Conservation (phyloP, 2,888 invertebrate genomes). For the Drosophila macrothrix region DNA sequence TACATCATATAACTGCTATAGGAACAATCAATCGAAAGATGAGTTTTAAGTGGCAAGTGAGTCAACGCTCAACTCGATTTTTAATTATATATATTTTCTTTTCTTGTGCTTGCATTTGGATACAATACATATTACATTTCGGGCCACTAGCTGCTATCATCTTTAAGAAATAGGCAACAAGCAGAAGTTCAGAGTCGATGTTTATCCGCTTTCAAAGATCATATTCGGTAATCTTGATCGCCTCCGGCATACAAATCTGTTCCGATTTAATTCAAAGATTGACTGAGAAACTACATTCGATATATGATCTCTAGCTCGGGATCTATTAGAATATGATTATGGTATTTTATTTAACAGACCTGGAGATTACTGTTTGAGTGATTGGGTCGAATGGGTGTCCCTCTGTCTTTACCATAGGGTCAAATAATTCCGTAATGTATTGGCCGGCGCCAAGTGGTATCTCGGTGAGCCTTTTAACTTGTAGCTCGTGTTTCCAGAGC, state of each 20-base stretch:
- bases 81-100: neutral
- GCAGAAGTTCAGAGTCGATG: neutral
- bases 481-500: constrained; percentile 10
- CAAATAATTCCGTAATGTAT: neutral
- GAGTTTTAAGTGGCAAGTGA: neutral
- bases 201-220: neutral
- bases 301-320: neutral
- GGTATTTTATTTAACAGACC: neutral
- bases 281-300: neutral
- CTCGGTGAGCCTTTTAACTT: constrained; percentile 12
- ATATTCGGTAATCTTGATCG: neutral
- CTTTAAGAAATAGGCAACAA: neutral
- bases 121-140: neutral
- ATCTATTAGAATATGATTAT: neutral
- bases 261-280: neutral
- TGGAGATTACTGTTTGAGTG: neutral
- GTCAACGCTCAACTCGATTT: neutral
- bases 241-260: neutral
- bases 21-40: neutral
- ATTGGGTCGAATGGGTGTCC: neutral
- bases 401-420: neutral
- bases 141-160: neutral
- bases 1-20: neutral
- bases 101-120: neutral
- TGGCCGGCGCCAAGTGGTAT: neutral